Evolutionary conservation across 2,797 vertebrate genomes (phyloP).

Genomic region (Scarus forsteni): DNA sequence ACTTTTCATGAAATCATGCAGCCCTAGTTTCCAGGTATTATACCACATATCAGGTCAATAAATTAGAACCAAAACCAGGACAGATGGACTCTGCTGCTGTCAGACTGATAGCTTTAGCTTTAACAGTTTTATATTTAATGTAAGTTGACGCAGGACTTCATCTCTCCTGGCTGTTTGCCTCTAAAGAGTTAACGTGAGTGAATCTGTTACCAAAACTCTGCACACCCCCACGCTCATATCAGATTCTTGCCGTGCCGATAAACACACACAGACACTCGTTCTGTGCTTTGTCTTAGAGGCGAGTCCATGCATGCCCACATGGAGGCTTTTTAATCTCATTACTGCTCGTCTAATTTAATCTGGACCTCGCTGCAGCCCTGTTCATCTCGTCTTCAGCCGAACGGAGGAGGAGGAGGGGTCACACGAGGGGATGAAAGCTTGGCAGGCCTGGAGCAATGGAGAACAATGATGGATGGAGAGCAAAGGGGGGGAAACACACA

Average conservation of each 20-base stretch:
- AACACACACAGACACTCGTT: constrained; percentile 22
- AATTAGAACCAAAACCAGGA: neutral
- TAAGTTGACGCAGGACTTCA: neutral
- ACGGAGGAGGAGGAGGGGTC: constrained; percentile 15
- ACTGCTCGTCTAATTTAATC: constrained; percentile 52
- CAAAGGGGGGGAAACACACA: neutral
- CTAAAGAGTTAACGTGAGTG: constrained; percentile 3
- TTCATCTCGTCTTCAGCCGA: constrained; percentile 15
- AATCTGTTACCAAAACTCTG: neutral
- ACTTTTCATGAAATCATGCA: too few species aligned
- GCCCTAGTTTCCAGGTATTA: too few species aligned
- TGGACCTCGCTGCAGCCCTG: constrained; percentile 12
- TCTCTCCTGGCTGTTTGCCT: neutral
- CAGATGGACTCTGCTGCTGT: neutral
- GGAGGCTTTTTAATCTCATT: constrained; percentile 55
- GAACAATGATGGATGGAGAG: constrained; percentile 13
- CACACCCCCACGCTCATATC: constrained; percentile 13
- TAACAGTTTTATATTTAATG: neutral
- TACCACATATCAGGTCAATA: neutral
- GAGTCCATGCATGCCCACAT: constrained; percentile 18
- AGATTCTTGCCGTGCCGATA: constrained; percentile 11
- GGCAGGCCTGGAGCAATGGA: constrained; percentile 3
- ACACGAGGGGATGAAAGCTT: constrained; percentile 20
- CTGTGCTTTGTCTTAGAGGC: constrained; percentile 8
- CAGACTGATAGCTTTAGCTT: neutral